Evolutionary conservation across 2,113 vertebrate species (phyloP).

Genomic region (Neogobius melanostomus): DNA sequence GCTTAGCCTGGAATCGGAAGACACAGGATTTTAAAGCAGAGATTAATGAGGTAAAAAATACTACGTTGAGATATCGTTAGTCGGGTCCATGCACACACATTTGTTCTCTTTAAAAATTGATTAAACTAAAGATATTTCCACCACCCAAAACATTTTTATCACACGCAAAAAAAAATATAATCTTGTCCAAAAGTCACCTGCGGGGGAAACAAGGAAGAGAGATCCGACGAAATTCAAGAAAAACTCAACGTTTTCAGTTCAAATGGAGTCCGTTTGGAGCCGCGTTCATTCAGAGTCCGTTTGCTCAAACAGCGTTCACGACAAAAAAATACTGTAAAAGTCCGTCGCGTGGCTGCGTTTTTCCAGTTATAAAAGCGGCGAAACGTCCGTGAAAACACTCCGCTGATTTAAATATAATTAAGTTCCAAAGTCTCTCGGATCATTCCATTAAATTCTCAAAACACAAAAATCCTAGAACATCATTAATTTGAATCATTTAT

Average conservation of each 20-base stretch:
- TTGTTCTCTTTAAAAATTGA: constrained; percentile 63
- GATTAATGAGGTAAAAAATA: constrained; percentile 64
- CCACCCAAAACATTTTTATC: constrained; percentile 49
- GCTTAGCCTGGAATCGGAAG: constrained; percentile 57
- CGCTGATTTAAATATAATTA: constrained; percentile 51
- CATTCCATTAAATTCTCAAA: background rate
- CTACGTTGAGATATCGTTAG: constrained; percentile 41
- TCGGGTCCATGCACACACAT: constrained; percentile 26
- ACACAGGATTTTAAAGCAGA: constrained; percentile 57
- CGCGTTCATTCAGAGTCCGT: constrained; percentile 38
- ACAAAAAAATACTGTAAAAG: background rate
- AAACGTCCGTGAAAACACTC: constrained; percentile 16
- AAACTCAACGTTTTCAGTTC: constrained; percentile 31
- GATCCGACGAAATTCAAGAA: constrained; percentile 17
- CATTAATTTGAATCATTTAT: constrained; percentile 74
- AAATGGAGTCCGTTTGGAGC: constrained; percentile 1
- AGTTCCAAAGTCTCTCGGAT: background rate
- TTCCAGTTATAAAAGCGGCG: constrained; percentile 61
- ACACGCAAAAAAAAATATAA: constrained; percentile 38
- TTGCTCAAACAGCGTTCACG: constrained; percentile 10
- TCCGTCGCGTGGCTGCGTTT: background rate
- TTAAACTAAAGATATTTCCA: constrained; percentile 38
- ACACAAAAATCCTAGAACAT: constrained; percentile 52
- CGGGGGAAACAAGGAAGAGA: constrained; percentile 18
- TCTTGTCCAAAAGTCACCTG: constrained; percentile 58